phyloP scores from a whole-genome alignment of 2,113 vertebrate genomes.

The Limanda limanda region DNA sequence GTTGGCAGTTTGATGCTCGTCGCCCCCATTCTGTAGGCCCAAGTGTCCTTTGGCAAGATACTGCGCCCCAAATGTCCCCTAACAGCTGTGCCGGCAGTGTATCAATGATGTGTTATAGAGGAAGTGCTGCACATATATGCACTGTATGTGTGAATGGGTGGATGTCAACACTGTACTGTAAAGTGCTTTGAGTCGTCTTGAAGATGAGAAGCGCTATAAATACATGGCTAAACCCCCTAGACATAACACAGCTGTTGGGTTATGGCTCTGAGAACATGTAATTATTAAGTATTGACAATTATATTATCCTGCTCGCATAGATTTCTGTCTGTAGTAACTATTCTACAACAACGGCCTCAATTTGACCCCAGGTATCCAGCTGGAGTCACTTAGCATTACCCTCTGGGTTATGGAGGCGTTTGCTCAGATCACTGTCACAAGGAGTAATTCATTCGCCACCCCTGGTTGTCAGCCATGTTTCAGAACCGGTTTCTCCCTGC shows the following conservation, averaged over 20 bases:
- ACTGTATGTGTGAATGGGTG: too few species aligned
- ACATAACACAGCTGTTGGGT: background rate
- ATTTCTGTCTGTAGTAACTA: background rate
- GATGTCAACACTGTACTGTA: too few species aligned
- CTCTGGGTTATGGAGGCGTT: constrained; percentile 7
- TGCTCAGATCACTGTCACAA: constrained; percentile 19
- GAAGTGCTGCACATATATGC: too few species aligned
- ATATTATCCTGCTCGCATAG: background rate
- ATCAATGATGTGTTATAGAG: too few species aligned
- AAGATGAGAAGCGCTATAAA: too few species aligned
- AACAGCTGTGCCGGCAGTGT: too few species aligned
- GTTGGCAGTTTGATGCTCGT: too few species aligned
- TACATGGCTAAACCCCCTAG: background rate
- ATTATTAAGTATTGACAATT: background rate
- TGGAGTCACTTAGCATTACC: constrained; percentile 16
- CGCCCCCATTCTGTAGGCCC: too few species aligned
- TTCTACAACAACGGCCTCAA: background rate
- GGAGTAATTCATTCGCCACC: constrained; percentile 20
- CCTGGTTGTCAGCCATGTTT: constrained; percentile 39
- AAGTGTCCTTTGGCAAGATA: too few species aligned
- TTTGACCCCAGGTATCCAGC: constrained; percentile 3
- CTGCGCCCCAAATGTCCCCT: too few species aligned
- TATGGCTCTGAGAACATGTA: background rate
- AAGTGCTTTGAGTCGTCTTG: too few species aligned
- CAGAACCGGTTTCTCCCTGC: constrained; percentile 11